Evolutionary conservation across 2,113 vertebrate species (phyloP).

Genomic region (Tautogolabrus adspersus): DNA sequence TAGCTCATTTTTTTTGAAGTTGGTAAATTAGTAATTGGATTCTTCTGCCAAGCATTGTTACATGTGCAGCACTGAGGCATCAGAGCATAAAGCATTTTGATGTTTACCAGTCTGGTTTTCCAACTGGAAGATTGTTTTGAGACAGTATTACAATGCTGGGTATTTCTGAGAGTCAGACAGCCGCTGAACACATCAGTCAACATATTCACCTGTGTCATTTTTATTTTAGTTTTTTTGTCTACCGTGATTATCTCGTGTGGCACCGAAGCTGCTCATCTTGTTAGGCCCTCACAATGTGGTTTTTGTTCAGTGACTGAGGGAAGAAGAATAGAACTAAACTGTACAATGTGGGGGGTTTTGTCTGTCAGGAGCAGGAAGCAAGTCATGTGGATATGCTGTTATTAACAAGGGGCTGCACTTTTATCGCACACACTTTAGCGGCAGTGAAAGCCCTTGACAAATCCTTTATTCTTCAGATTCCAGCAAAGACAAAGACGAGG

Average conservation of each 20-base stretch:
- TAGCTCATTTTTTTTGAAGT: constrained; percentile 41
- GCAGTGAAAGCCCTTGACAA: constrained; percentile 69
- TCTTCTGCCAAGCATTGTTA: constrained; percentile 42
- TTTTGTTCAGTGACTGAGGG: constrained; percentile 68
- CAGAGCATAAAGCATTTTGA: constrained; percentile 72
- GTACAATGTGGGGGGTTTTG: constrained; percentile 63
- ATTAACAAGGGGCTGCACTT: constrained; percentile 74
- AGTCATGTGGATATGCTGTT: constrained; percentile 67
- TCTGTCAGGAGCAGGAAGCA: constrained; percentile 69
- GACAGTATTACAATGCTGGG: constrained; percentile 17
- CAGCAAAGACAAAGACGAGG: constrained; percentile 62
- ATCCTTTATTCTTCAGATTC: constrained; percentile 71
- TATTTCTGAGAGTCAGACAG: constrained; percentile 31
- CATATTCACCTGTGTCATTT: constrained; percentile 21
- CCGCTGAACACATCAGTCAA: constrained; percentile 47
- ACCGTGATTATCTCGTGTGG: constrained; percentile 61
- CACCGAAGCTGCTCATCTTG: constrained; percentile 41
- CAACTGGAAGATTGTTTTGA: constrained; percentile 29
- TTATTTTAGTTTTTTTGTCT: constrained; percentile 35
- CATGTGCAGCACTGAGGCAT: constrained; percentile 37
- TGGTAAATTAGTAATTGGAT: constrained; percentile 72
- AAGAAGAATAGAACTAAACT: constrained; percentile 64
- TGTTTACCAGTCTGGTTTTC: constrained; percentile 55
- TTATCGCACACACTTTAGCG: constrained; percentile 60
- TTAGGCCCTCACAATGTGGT: constrained; percentile 57